phyloP scores from a whole-genome alignment of 2,888 invertebrate species.

The Lithodes maja region DNA sequence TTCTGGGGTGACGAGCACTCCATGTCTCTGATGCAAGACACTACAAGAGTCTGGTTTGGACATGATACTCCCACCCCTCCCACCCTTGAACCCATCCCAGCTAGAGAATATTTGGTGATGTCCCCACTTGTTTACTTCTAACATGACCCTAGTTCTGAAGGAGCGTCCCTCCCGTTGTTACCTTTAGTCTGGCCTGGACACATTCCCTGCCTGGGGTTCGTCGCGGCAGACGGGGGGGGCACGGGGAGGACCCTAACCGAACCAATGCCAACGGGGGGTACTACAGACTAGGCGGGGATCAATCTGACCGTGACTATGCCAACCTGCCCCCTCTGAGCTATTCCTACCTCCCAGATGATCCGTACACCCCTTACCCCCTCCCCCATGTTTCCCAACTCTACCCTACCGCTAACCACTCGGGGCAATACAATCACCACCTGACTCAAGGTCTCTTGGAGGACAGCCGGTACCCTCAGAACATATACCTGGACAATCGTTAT shows the following conservation, averaged over 20 bases:
- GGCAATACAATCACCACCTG: neutral
- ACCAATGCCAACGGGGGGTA: constrained; percentile 54
- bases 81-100: neutral
- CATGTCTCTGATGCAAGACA: constrained; percentile 26
- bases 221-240: constrained; percentile 47
- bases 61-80: constrained; percentile 18
- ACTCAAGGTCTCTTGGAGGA: constrained; percentile 8
- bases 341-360: constrained; percentile 51
- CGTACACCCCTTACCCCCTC: constrained; percentile 4
- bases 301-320: constrained; percentile 54
- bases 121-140: constrained; percentile 29
- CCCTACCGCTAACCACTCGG: neutral
- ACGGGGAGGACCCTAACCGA: constrained; percentile 42
- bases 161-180: constrained; percentile 53
- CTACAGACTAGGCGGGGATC: constrained; percentile 38
- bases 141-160: constrained; percentile 57
- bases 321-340: constrained; percentile 53
- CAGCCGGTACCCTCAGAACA: constrained; percentile 32
- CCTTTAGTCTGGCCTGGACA: constrained; percentile 66
- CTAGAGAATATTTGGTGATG: constrained; percentile 26
- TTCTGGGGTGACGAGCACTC: neutral
- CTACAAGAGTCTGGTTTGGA: constrained; percentile 31
- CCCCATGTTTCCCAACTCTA: neutral
- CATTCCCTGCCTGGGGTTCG: constrained; percentile 60
- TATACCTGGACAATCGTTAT: constrained; percentile 39